Conservation (phyloP, 2,888 invertebrate species). For the Gnatocerus cornutus region DNA sequence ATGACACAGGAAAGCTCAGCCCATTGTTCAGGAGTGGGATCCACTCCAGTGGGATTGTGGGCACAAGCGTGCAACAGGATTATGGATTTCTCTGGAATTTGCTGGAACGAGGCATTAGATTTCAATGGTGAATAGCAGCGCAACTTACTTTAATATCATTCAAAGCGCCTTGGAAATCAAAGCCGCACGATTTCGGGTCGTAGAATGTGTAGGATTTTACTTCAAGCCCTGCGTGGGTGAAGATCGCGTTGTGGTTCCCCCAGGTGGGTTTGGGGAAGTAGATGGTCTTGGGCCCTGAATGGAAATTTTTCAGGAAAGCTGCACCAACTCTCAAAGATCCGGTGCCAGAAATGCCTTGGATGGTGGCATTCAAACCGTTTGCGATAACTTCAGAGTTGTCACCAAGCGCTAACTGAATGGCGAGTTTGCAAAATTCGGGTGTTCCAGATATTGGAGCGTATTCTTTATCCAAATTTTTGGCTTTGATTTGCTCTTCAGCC, state of each 20-base stretch:
- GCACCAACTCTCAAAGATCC: slow-evolving; percentile 96
- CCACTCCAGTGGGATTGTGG: slow-evolving; percentile 98
- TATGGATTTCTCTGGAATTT: slow-evolving; percentile 92
- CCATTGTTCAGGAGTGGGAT: slow-evolving; percentile 93
- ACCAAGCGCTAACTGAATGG: slow-evolving; percentile 92
- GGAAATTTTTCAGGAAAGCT: slow-evolving; percentile 88
- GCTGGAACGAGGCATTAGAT: slow-evolving; percentile 73
- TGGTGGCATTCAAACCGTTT: slow-evolving; percentile 82
- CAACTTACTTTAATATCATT: slow-evolving; percentile 88
- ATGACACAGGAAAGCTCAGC: slow-evolving; percentile 86
- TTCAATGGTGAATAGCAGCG: background rate
- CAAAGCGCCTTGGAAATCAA: slow-evolving; percentile 91
- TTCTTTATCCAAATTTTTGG: slow-evolving; percentile 89
- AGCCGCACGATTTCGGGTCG: slow-evolving; percentile 92
- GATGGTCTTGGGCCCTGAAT: slow-evolving; percentile 84
- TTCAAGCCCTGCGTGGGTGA: slow-evolving; percentile 88
- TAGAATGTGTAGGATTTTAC: slow-evolving; percentile 96
- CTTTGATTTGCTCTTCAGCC: slow-evolving; percentile 86
- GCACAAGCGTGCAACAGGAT: slow-evolving; percentile 97
- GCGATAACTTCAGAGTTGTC: slow-evolving; percentile 80
- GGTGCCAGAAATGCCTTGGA: slow-evolving; percentile 96
- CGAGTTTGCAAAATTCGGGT: slow-evolving; percentile 87
- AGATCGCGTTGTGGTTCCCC: slow-evolving; percentile 98
- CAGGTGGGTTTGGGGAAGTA: slow-evolving; percentile 96
- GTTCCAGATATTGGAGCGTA: slow-evolving; percentile 95